phyloP scores from a whole-genome alignment of 1,140 invertebrate genomes.

The Eulimnadia texana region DNA sequence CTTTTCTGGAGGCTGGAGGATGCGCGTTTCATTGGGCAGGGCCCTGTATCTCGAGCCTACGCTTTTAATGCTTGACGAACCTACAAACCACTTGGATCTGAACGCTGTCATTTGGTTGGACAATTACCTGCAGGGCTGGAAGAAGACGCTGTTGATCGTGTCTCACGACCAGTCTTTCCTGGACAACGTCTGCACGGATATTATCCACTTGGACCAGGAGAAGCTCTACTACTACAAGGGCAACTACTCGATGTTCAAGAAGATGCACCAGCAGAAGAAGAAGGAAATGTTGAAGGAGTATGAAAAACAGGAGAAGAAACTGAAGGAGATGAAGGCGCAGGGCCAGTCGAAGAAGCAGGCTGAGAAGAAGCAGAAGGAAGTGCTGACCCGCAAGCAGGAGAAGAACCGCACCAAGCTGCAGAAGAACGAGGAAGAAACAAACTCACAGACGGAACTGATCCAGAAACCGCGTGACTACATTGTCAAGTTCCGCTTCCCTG shows the following conservation, averaged over 20 bases:
- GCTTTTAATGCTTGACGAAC: slow-evolving; percentile 89
- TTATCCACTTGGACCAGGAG: slow-evolving; percentile 88
- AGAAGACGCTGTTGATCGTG: slow-evolving; percentile 91
- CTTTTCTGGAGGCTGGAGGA: slow-evolving; percentile 96
- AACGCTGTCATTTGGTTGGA: slow-evolving; percentile 99
- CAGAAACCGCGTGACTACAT: slow-evolving; percentile 82
- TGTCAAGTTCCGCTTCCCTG: slow-evolving; percentile 94
- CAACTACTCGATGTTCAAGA: slow-evolving; percentile 97
- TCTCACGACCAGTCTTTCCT: slow-evolving; percentile 99
- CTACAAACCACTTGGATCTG: slow-evolving; percentile 84
- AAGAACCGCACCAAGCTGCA: slow-evolving; percentile 69
- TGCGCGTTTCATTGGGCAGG: slow-evolving; percentile 90
- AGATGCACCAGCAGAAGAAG: slow-evolving; percentile 92
- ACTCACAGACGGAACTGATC: slow-evolving; percentile 62
- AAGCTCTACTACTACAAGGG: slow-evolving; percentile 96
- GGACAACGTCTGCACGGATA: slow-evolving; percentile 97
- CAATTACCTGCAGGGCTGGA: slow-evolving; percentile 94
- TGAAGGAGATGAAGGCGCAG: slow-evolving; percentile 86
- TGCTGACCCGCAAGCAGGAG: slow-evolving; percentile 81
- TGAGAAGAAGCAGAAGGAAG: slow-evolving; percentile 84
- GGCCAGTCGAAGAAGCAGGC: slow-evolving; percentile 91
- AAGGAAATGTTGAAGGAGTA: slow-evolving; percentile 94
- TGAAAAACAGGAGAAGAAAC: slow-evolving; percentile 91
- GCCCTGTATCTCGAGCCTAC: slow-evolving; percentile 86
- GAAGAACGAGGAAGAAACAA: slow-evolving; percentile 56